Base-by-base conservation (phyloP, 2,888 invertebrate genomes). In the Dinocampus coccinellae region DNA sequence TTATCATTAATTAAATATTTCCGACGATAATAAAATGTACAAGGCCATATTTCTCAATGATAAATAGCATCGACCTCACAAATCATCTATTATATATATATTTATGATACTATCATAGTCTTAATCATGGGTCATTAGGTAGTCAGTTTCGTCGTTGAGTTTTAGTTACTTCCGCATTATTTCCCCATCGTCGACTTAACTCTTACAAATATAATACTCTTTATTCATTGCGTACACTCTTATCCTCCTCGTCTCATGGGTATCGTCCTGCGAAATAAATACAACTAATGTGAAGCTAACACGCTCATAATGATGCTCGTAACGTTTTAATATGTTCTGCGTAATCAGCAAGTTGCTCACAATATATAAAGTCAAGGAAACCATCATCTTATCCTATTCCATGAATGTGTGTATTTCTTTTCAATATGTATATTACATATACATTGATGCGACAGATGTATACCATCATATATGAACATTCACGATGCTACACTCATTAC, bases 311-410 rank as follows among this genome's bases (percentile, higher is more conserved):
- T 69, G 73, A 69, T 52, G 70, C 72, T 72, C 72, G 74, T 76
- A 73, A 76, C 73, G 72, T 73, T 75, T 73, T 76, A 75, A 76
- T 76, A 72, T 68, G 72, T 75, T 76, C 72, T 75, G 69, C 75
- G 72, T 75, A 76, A 76, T 76, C 76, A 76, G 72, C 70, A 47
- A 55, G 72, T 58, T 55, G 34, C 16, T n/a, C 34, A 39, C 62
- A 65, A 22, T 13, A 33, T 34, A 65, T 29, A n/a, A n/a, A 29
- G 58, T n/a, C 29, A 34, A 33, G 20, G 20, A 7, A 53, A 53
- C 34, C 47, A 65, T 55, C 33, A 33, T n/a, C 33, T 20, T 1
- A 33, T 65, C 13, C 53, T 39, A 33, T 65, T 7, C 34, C 24
- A 33, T 16, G 16, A 9, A n/a, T 47, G 3, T 47, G 1, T 10